Base-by-base conservation (phyloP, 2,797 vertebrate species). In the Xiphophorus birchmanni region DNA sequence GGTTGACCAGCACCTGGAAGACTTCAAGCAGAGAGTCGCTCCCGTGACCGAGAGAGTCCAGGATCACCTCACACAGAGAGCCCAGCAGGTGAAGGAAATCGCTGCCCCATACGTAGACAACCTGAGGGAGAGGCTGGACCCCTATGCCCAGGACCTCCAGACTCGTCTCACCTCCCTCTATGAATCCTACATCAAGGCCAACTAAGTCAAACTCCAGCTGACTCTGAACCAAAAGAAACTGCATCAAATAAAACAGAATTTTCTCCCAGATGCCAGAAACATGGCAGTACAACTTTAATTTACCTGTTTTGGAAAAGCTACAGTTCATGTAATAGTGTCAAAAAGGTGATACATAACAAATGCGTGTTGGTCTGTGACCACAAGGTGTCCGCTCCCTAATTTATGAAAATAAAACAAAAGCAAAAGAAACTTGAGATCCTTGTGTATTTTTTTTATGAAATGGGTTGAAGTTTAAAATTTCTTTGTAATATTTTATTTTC, bases 71-170 rank as follows among this genome's bases (percentile, higher is more conserved):
- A 75, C 44, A 26, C 85, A 94, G 82, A 95, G 89, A 88, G 90
- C 90, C 82, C 84, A 90, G 82, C 87, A 88, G 83, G 88, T 95
- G 63, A 94, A 87, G 77, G 91, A 96, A 23, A 84, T 94, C 26
- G 91, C 96, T 1, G 12, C 89, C n/a, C 95, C 96, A 72, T 96
- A 96, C 1, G 93, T 96, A 17, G 93, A 95, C 8, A 93, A 95
- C 13, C 80, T 96, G 86, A 95, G 82, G 73, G 91, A 77, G 23
- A 95, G 82, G 69, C 88, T 97, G 81, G 87, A 95, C 84, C 94
- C 94, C 69, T 94, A 95, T 0, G 79, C 95, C 48, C 86, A 95
- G 83, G 91, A 96, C 84, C 90, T 96, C 78, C 92, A 93, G 87
- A 42, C 88, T 26, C 92, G 80, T 45, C 93, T 96, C 73, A 84